Base-by-base conservation (phyloP, 2,113 vertebrate species). In the Dromaius novaehollandiae region DNA sequence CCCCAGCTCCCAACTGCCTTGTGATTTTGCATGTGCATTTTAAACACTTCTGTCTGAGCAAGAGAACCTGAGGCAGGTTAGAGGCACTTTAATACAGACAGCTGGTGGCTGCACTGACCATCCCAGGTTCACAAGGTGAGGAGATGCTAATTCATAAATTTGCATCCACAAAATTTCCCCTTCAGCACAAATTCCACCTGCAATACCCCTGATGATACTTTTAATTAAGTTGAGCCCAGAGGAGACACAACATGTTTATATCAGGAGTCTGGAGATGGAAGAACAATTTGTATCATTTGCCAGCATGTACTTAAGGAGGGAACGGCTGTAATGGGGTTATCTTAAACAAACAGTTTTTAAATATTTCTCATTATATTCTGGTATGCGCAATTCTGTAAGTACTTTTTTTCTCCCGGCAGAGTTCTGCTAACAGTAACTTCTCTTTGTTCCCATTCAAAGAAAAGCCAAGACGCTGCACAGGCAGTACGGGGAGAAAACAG, bases 141-240 rank as follows among this genome's bases (percentile, higher is more conserved):
- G 38, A 79, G 73, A 94, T 87, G 83, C 65, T 88, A 84, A 93
- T 91, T 94, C 79, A 51, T 61, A 88, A 64, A 90, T 51, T 80
- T 13, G 42, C 79, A 91, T 74, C 71, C 7, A 28, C 32, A 50
- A 65, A 93, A 58, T 56, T 91, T 88, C 68, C 93, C 84, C 82
- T 88, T 82, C 76, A 82, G 95, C 91, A 50, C 73, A 83, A 94
- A 94, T 90, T 95, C 82, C 89, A 95, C 89, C 93, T 93, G 93
- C 24, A 38, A 79, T 55, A 63, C 89, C 87, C 89, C 90, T 76
- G 48, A 80, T 53, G 82, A 82, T 82, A 75, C 82, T 83, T 94
- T 92, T 96, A 96, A 96, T 96, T 92, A 96, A 77, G 53, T 56
- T 58, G 92, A 95, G 94, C 82, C 30, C 82, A 85, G 82, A 93